Percentiles rank a stretch among this genome's conserved stretches.
phyloP scores from a whole-genome alignment of 1,140 invertebrate genomes.

The Lasaia peninsularis region DNA sequence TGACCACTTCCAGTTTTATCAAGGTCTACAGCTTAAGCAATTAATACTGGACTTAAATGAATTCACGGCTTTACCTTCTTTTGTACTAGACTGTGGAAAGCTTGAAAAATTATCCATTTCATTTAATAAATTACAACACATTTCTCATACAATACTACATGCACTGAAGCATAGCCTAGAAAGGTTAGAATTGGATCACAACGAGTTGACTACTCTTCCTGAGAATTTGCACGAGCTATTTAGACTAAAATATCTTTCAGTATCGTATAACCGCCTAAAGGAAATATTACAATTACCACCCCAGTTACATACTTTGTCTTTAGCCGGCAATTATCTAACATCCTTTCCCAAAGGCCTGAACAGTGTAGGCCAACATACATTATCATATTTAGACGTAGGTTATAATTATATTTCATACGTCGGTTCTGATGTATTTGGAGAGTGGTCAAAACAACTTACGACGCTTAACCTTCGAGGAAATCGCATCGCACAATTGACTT shows the following conservation, averaged over 20 bases:
- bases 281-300: constrained; percentile 66
- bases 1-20: constrained; percentile 74
- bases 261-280: constrained; percentile 87
- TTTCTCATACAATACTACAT: constrained; percentile 82
- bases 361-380: constrained; percentile 79
- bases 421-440: constrained; percentile 81
- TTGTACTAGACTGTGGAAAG: constrained; percentile 81
- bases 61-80: constrained; percentile 79
- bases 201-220: constrained; percentile 82
- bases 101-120: constrained; percentile 86
- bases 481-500: constrained; percentile 82
- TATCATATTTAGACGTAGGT: constrained; percentile 88
- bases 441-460: constrained; percentile 85
- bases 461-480: constrained; percentile 90
- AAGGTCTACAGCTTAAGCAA: constrained; percentile 83
- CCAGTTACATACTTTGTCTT: constrained; percentile 83
- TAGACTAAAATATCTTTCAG: constrained; percentile 84
- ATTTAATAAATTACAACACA: constrained; percentile 81
- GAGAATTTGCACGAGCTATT: constrained; percentile 79
- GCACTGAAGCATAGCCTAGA: constrained; percentile 83
- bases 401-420: constrained; percentile 88
- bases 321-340: constrained; percentile 86
- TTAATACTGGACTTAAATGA: constrained; percentile 87
- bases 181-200: constrained; percentile 88
- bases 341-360: constrained; percentile 81